Evolutionary conservation across 2,113 vertebrate genomes (phyloP), one percentile per base, ranked within the genome.

Genomic region (Neogobius melanostomus): DNA sequence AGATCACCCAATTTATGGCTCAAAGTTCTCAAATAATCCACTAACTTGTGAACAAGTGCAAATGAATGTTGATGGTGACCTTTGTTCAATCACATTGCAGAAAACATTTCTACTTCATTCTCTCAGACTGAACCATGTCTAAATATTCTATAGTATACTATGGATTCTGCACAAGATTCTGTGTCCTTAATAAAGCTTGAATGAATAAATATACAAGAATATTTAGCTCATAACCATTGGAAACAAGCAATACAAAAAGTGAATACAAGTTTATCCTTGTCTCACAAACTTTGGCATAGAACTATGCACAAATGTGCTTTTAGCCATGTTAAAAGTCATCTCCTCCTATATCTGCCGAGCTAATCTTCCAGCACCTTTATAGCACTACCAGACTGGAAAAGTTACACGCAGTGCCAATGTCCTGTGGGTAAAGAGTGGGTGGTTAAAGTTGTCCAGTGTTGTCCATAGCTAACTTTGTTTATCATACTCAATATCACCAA

Each of bases 391-490:
- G 53, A 11, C 11, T 67, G 45, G 64, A 56, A 54, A 45, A 17
- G 61, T 62, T 62, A 50, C 52, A 46, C 45, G 12, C 14, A 45
- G 17, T 46, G n/a, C 53, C 28, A 57, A 54, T 46, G 45, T 57
- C 66, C 66, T 56, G 66, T 68, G 66, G 66, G 66, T 68, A 54
- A 68, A 47, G 16, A 57, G 66, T 68, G 66, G 66, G 47, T 48
- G 70, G 51, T 69, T 54, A 53, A 67, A 68, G 36, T 51, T 77
- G 66, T 48, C 47, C 52, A 78, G 54, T 42, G 54, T 45, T 28
- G 52, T 46, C 66, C 66, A 57, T 16, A 54, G 45, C 16, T 48
- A 45, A 59, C 45, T 64, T 15, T 57, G 61, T 51, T 50, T 36
- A 44, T 50, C 44, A 66, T 74, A 51, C 57, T 46, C 62, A 47